Percentiles rank a stretch among this genome's conserved stretches.
Evolutionary conservation across 2,888 invertebrate species (phyloP).

Genomic region (Diarsia mendica): DNA sequence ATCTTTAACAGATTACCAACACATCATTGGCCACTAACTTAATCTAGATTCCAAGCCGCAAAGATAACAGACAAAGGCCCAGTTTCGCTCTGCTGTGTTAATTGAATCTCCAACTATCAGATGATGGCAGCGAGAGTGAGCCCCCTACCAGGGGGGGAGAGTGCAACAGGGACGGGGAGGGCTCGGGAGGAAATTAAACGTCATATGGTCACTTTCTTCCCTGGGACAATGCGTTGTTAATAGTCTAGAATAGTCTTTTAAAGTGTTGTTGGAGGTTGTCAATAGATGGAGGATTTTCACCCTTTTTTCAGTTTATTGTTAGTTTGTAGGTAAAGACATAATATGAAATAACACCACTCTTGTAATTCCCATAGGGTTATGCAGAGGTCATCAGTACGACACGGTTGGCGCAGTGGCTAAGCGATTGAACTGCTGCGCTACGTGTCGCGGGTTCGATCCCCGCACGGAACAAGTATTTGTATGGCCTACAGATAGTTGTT

Average conservation of each 20-base stretch:
- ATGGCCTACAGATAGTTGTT: too few relatives aligned
- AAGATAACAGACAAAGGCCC: slow-evolving; percentile 67
- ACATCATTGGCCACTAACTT: slow-evolving; percentile 30
- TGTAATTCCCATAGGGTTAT: too few relatives aligned
- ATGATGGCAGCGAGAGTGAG: slow-evolving; percentile 75
- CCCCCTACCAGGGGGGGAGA: slow-evolving; percentile 48
- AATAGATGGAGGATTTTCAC: slow-evolving; percentile 2
- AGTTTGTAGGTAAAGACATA: too few relatives aligned
- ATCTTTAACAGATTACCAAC: slow-evolving; percentile 17
- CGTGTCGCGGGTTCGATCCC: too few relatives aligned
- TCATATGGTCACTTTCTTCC: slow-evolving; percentile 86
- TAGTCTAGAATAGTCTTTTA: slow-evolving; percentile 35
- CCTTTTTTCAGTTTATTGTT: too few relatives aligned
- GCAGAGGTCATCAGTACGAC: too few relatives aligned
- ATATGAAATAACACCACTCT: too few relatives aligned
- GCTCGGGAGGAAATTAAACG: slow-evolving; percentile 87
- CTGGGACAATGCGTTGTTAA: slow-evolving; percentile 77
- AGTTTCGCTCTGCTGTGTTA: slow-evolving; percentile 73
- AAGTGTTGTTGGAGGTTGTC: slow-evolving; percentile 45
- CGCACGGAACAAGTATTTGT: too few relatives aligned
- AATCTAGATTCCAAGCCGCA: slow-evolving; percentile 64
- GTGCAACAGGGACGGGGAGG: not conserved
- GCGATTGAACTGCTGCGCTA: too few relatives aligned
- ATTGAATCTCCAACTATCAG: slow-evolving; percentile 83
- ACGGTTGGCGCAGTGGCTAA: too few relatives aligned